Evolutionary conservation across 1,140 invertebrate species (phyloP).

Genomic region (Drosophila bifasciata): DNA sequence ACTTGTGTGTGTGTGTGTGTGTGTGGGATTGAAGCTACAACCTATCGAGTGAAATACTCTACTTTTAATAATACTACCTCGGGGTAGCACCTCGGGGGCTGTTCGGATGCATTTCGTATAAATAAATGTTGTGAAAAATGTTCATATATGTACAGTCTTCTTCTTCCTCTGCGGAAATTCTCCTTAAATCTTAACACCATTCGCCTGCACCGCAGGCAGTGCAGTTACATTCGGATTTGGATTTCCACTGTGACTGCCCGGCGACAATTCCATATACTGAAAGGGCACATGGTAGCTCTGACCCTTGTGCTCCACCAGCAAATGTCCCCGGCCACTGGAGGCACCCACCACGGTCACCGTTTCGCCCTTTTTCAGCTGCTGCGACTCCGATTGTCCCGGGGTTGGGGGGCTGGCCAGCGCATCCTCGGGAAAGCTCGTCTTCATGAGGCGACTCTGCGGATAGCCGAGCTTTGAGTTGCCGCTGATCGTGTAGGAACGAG

Average conservation of each 20-base stretch:
- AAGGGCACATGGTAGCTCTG: conserved; percentile 93
- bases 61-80: conserved; percentile 51
- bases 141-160: conserved; percentile 62
- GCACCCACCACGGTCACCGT: conserved; percentile 92
- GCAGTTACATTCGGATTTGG: conserved; percentile 1
- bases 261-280: conserved; percentile 88
- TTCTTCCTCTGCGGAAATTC: no score
- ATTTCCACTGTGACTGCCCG: conserved; percentile 33
- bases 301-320: conserved; percentile 93
- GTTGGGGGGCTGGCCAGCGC: conserved; percentile 46
- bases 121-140: conserved; percentile 2
- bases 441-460: conserved; percentile 95
- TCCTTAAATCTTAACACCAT: conserved; percentile 60
- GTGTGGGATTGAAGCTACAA: conserved; percentile 56
- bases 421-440: conserved; percentile 92
- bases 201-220: conserved; percentile 25
- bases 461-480: conserved; percentile 96
- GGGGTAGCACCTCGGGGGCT: conserved; percentile 14
- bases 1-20: conserved; percentile 51
- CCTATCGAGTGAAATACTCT: conserved; percentile 52
- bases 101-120: not conserved
- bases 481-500: conserved; percentile 94
- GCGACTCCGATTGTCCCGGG: conserved; percentile 74
- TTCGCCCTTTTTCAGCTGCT: conserved; percentile 90
- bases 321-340: conserved; percentile 91